Evolutionary conservation across 2,113 vertebrate genomes (phyloP).

Genomic region (Nyctereutes procyonoides): DNA sequence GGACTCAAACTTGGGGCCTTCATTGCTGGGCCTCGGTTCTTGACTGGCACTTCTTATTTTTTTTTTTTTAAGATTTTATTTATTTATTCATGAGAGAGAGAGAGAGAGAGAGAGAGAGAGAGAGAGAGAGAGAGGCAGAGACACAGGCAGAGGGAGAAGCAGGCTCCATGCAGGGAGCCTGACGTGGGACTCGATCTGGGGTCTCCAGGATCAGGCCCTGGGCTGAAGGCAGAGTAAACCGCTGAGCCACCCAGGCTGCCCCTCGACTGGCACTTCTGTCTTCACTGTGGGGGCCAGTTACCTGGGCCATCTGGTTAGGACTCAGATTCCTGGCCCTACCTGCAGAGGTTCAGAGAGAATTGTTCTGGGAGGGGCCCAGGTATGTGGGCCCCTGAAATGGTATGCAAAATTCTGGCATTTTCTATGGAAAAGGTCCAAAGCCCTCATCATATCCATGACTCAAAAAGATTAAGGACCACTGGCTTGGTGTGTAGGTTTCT

Average conservation of each 20-base stretch:
- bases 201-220: no score
- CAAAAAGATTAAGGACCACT: not conserved
- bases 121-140: no score
- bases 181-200: no score
- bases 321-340: not conserved
- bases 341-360: not conserved
- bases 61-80: no score
- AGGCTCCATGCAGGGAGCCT: no score
- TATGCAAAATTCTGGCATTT: not conserved
- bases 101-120: no score
- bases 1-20: not conserved
- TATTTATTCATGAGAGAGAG: no score
- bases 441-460: not conserved
- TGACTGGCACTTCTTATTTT: not conserved
- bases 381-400: not conserved
- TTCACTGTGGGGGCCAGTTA: accelerated
- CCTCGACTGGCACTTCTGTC: not conserved
- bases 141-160: no score
- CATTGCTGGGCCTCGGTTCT: not conserved
- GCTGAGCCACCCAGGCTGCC: no score
- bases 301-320: not conserved
- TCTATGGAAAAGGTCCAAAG: not conserved
- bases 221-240: no score
- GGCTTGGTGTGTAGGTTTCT: not conserved
- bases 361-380: no score